Conservation (phyloP, 2,797 vertebrate genomes). For the Leptodactylus fallax region DNA sequence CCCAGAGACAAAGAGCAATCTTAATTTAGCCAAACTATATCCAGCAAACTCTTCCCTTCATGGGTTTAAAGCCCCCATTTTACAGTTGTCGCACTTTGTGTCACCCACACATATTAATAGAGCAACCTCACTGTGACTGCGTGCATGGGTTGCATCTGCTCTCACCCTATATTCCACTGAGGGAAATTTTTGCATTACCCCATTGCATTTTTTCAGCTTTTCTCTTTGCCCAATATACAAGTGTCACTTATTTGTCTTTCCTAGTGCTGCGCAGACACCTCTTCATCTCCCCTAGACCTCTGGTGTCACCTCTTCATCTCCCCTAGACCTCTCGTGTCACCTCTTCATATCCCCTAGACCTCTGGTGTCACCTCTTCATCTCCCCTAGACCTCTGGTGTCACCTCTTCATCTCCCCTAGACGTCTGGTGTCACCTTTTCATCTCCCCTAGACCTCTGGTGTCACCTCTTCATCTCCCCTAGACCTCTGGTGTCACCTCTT, state of each 20-base stretch:
- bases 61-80: neutral
- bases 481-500: neutral
- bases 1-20: neutral
- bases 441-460: neutral
- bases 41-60: neutral
- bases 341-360: neutral
- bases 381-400: too few species aligned
- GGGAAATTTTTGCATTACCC: neutral
- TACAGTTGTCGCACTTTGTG: neutral
- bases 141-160: neutral
- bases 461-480: neutral
- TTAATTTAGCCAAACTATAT: too few species aligned
- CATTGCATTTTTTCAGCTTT: neutral
- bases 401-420: neutral
- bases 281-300: too few species aligned
- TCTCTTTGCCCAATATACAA: neutral
- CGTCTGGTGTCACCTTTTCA: neutral
- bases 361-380: too few species aligned
- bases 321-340: neutral
- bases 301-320: neutral
- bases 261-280: too few species aligned
- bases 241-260: neutral
- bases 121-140: neutral
- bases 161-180: neutral
- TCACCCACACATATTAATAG: neutral